Evolutionary conservation across 2,797 vertebrate genomes (phyloP).

Genomic region (Linurgus olivaceus): DNA sequence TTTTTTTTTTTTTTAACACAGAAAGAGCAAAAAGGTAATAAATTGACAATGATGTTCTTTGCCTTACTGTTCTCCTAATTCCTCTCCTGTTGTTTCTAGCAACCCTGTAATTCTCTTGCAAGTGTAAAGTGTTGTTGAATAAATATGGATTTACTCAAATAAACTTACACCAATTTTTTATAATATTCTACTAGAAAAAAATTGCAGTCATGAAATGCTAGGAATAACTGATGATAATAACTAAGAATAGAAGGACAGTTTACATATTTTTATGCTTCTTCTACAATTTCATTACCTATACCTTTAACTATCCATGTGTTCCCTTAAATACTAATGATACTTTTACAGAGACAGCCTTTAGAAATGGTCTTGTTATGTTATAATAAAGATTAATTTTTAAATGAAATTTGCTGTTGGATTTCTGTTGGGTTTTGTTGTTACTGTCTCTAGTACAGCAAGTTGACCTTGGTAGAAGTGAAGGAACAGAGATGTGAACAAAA

Average conservation of each 20-base stretch:
- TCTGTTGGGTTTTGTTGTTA: not conserved
- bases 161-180: rapidly evolving
- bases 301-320: not conserved
- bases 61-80: not conserved
- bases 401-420: not conserved
- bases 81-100: not conserved
- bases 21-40: not conserved
- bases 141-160: not conserved
- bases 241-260: not conserved
- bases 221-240: not conserved
- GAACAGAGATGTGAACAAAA: not conserved
- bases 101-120: not conserved
- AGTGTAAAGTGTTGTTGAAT: not conserved
- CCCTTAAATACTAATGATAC: not conserved
- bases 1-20: not conserved
- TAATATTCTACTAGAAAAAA: not conserved
- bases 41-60: not conserved
- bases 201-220: not conserved
- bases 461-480: not conserved
- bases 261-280: not conserved
- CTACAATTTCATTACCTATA: not conserved
- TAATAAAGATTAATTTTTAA: not conserved
- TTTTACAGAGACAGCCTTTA: not conserved
- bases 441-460: not conserved
- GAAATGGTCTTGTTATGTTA: not conserved